Base-by-base conservation (phyloP, 2,888 invertebrate genomes). In the Aspidiotus destructor region DNA sequence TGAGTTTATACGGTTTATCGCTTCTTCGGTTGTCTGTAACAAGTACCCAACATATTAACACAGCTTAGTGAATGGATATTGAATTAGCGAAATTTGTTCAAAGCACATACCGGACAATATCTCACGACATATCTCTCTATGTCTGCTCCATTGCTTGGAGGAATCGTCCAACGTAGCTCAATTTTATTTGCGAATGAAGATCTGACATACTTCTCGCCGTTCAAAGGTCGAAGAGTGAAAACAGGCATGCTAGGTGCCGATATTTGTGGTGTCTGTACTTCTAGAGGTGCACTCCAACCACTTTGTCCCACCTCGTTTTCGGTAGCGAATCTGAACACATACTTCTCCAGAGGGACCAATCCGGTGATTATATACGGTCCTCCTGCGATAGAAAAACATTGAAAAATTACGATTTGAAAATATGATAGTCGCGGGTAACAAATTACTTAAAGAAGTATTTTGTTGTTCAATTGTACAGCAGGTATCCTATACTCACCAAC, bases 81-180 rank as follows among this genome's bases (percentile, higher is more conserved):
- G 28, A n/a, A 41, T n/a, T 41, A 40, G 42, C 40, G 1, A 57
- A 62, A 41, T 52, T 54, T 54, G 1, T 28, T 6, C 48, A 48
- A n/a, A 13, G 58, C 41, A 79, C 83, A 85, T 81, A 91, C 89
- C 76, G 86, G 85, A 77, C 91, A 92, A 78, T 86, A 89, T 76
- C 82, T 85, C 72, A 94, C 83, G 77, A 86, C 83, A 78, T 92
- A 94, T 77, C 81, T 81, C 76, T 89, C 87, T 75, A 94, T 92
- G 41, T 87, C 88, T 78, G 91, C 91, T 9, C 94, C 94, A 78
- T 94, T 94, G 76, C 93, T 89, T 63, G 87, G 85, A 0, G 93
- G 92, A 63, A 88, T 85, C 74, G 84, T 85, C 93, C 93, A 94
- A 75, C 86, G 82, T 17, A 93, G 77, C 75, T 91, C 89, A 76